Evolutionary conservation across 2,113 vertebrate species (phyloP).

Genomic region (Salvelinus alpinus): DNA sequence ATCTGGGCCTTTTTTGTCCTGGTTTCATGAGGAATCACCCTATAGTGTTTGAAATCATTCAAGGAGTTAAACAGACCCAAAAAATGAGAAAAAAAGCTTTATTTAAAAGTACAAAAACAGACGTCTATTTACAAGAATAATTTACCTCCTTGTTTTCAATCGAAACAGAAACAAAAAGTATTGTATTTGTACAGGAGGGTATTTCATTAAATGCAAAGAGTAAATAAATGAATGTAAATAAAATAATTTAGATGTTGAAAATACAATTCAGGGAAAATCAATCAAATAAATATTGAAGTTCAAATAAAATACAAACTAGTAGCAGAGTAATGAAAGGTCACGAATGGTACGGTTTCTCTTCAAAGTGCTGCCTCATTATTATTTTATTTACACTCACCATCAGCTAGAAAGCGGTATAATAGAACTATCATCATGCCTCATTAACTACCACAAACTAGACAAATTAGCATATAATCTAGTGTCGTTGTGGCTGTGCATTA

Average conservation of each 20-base stretch:
- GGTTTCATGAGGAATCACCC: not conserved
- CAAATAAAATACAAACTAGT: slow-evolving; percentile 67
- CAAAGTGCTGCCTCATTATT: slow-evolving; percentile 52
- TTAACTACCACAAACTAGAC: slow-evolving; percentile 35
- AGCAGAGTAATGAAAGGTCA: slow-evolving; percentile 60
- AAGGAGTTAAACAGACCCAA: not conserved
- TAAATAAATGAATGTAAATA: slow-evolving; percentile 78
- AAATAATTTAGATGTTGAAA: slow-evolving; percentile 89
- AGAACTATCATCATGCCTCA: slow-evolving; percentile 22
- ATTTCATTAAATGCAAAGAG: slow-evolving; percentile 74
- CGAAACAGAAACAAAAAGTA: slow-evolving; percentile 63
- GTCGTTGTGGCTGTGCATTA: slow-evolving; percentile 6
- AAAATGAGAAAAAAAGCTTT: slow-evolving; percentile 80
- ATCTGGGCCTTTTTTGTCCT: too few species aligned
- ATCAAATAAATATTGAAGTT: slow-evolving; percentile 93
- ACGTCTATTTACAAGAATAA: slow-evolving; percentile 84
- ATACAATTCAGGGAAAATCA: slow-evolving; percentile 78
- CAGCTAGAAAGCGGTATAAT: slow-evolving; percentile 23
- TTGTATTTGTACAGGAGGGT: slow-evolving; percentile 78
- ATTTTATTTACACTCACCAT: slow-evolving; percentile 40
- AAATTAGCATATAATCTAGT: not conserved
- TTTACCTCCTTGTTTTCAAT: slow-evolving; percentile 77
- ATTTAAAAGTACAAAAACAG: slow-evolving; percentile 91
- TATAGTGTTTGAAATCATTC: not conserved
- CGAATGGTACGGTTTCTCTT: slow-evolving; percentile 47